Evolutionary conservation across 1,140 invertebrate genomes (phyloP).

Genomic region (Drosophila arawakana): DNA sequence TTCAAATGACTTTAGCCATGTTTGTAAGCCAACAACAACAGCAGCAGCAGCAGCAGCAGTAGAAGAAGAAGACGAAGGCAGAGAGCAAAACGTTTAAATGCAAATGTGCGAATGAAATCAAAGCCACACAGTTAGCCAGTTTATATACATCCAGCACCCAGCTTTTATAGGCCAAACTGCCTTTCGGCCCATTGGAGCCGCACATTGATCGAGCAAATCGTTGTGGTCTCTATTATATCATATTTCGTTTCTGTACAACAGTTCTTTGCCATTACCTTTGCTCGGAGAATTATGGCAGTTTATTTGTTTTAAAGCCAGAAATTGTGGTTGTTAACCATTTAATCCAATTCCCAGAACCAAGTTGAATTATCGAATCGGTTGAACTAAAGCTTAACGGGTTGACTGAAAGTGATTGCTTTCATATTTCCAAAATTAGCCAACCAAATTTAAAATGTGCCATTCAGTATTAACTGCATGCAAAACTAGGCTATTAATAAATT

Average conservation of each 20-base stretch:
- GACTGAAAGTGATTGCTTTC: too few relatives aligned
- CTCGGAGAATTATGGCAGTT: not conserved
- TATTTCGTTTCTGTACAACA: conserved; percentile 42
- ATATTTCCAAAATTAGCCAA: too few relatives aligned
- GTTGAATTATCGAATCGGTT: not conserved
- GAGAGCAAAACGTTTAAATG: conserved; percentile 49
- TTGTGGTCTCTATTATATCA: conserved; percentile 53
- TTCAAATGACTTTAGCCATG: conserved; percentile 60
- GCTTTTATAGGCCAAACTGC: not conserved
- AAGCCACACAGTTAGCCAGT: conserved; percentile 49
- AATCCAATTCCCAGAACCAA: too few relatives aligned
- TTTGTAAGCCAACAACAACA: conserved; percentile 16
- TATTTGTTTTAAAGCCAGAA: conserved; percentile 4
- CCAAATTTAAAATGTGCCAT: too few relatives aligned
- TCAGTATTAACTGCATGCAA: too few relatives aligned
- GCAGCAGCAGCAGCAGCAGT: not conserved
- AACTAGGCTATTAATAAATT: too few relatives aligned
- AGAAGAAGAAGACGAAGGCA: not conserved
- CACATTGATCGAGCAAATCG: conserved; percentile 49
- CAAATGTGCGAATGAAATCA: conserved; percentile 62
- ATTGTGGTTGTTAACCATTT: conserved; percentile 5
- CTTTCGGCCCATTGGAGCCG: not conserved
- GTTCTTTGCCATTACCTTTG: conserved; percentile 3
- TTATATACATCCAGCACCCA: conserved; percentile 1
- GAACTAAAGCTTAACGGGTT: too few relatives aligned